Evolutionary conservation across 2,797 vertebrate genomes (phyloP), one percentile per base, ranked within the genome.

Genomic region (Sebastes kiyomatsui): DNA sequence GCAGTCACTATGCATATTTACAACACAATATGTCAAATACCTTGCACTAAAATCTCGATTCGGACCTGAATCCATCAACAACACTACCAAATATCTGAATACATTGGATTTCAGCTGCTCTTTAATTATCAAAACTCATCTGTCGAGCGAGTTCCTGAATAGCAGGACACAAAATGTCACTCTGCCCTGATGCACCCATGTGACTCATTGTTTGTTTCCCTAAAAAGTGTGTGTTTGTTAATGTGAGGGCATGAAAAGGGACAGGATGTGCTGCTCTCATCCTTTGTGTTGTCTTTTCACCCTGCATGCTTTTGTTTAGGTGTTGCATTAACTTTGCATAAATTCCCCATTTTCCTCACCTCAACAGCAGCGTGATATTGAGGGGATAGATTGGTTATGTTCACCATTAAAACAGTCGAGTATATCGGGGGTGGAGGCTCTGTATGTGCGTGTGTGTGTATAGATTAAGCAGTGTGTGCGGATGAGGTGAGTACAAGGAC

Each of bases 281-380:
- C 13, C 14, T 6, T 58, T 58, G 52, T 75, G 54, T 52, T 42
- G 16, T 28, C 35, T 83, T 89, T 81, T 33, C 69, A 52, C 38
- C 20, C n/a, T n/a, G 52, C 42, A 20, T 20, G 18, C 67, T 61
- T 75, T 85, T 83, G 77, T 88, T 86, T 62, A 76, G 66, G 49
- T 71, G 77, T 84, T 79, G 87, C 73, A 77, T 86, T 68, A 69
- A 75, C 81, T 88, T 91, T 92, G 81, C 89, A 88, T 92, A 92
- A 91, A 92, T 82, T 83, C 87, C 78, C 76, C 79, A 75, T 91
- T 90, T 78, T 71, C 74, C 66, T 84, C 80, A 72, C 68, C 85
- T 84, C 18, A 16, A 74, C 59, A 32, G 54, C 75, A 72, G 84
- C 67, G 33, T 86, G 69, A 80, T 82, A 88, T 88, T 93, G 74